Percentiles rank a stretch among this genome's conserved stretches.
These are phyloP conservation scores for Geococcyx californianus DNA, from an alignment of 2,113 vertebrate species.

Conservation along the genomic window DNA sequence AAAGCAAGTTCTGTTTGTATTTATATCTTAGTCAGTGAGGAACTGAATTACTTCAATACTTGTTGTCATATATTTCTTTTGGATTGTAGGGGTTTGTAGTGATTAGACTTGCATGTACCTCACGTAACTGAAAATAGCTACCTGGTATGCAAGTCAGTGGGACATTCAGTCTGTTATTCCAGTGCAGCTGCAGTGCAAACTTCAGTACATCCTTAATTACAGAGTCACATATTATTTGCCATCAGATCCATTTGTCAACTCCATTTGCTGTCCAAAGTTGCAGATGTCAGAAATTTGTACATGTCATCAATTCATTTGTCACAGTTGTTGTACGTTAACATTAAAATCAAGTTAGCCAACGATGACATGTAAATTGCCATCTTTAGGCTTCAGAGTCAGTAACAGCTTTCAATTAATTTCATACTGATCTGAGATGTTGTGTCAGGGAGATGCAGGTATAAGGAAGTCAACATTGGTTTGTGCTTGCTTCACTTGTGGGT, in stretches of 20 bases:
- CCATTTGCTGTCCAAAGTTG: slow-evolving; percentile 34
- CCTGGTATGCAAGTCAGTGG: background rate
- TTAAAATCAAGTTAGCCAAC: background rate
- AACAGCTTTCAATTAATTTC: slow-evolving; percentile 41
- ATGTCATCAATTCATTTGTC: slow-evolving; percentile 58
- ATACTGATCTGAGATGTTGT: slow-evolving; percentile 15
- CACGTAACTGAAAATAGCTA: background rate
- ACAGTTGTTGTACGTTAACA: slow-evolving; percentile 38
- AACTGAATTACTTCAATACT: background rate
- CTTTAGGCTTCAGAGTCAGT: slow-evolving; percentile 46
- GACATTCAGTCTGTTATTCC: background rate
- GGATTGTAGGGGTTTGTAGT: background rate
- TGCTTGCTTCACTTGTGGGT: background rate
- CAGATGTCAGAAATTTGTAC: slow-evolving; percentile 53
- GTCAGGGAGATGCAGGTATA: background rate
- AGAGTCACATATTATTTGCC: slow-evolving; percentile 60
- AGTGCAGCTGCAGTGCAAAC: slow-evolving; percentile 9
- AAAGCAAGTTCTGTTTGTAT: background rate
- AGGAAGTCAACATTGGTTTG: background rate
- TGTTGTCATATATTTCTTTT: background rate
- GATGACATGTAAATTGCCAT: slow-evolving; percentile 37
- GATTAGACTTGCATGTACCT: background rate
- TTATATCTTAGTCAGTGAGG: background rate
- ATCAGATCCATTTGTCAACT: slow-evolving; percentile 55
- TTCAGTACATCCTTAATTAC: slow-evolving; percentile 34